Base-by-base conservation (phyloP, 2,797 vertebrate genomes). In the Halcyon smyrnensis region DNA sequence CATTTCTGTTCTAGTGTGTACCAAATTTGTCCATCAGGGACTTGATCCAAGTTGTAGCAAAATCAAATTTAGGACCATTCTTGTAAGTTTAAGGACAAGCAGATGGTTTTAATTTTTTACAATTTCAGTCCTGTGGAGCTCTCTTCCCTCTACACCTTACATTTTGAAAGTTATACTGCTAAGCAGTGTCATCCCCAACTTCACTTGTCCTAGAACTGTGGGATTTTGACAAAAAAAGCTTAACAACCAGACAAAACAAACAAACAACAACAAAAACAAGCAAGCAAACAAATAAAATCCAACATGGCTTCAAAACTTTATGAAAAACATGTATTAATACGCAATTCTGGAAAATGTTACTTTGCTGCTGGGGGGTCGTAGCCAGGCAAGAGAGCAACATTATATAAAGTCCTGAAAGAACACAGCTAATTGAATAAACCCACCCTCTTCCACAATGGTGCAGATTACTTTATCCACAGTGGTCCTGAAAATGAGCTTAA, bases 401-500 rank as follows among this genome's bases (percentile, higher is more conserved):
- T 41, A 82, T 32, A 74, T 48, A 90, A 82, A 84, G 88, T 39
- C 69, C 70, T 84, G 39, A 84, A 70, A 87, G 43, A 84, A 43
- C 9, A 63, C 27, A 73, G 59, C 83, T 74, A 85, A 79, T 74
- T 87, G 69, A 95, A 87, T 50, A 83, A 95, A 70, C n/a, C 89
- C 45, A 75, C 53, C 48, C 71, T 65, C 75, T 78, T 70, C 73
- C 56, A 91, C 69, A 96, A 59, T 51, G 41, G 48, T 50, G 62
- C 30, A 70, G 30, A 91, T 94, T 92, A 86, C 53, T 93, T 95
- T 79, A 84, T 86, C 89, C 14, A 3, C 0, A 2, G 80, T 30
- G 27, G 43, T 79, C 75, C 59, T 78, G 65, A 91, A 90, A 96
- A 90, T 50, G 28, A 77, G 59, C 84, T 96, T 89, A 93, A 97